Evolutionary conservation across 37 sponge, comb jelly and placozoan genomes (phyloP).

Genomic region (Crambe crambe): DNA sequence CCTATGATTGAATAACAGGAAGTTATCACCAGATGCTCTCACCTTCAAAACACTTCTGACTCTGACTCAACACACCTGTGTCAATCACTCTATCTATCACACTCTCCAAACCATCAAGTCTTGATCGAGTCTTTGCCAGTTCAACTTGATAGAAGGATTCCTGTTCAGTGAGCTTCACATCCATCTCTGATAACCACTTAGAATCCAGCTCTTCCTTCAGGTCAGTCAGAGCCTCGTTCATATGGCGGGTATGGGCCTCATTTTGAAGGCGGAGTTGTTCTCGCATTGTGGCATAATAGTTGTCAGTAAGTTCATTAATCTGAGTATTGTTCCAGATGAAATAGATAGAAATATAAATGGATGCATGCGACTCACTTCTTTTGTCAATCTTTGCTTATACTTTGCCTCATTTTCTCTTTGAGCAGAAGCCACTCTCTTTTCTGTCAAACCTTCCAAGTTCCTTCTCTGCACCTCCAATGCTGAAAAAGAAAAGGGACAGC

Average conservation of each 20-base stretch:
- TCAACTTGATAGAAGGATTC: constrained; percentile 47
- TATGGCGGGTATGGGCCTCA: constrained; percentile 37
- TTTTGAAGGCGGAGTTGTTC: constrained; percentile 63
- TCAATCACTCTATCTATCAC: constrained; percentile 66
- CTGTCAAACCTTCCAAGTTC: constrained; percentile 14
- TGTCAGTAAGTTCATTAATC: constrained; percentile 8
- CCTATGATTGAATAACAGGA: background rate
- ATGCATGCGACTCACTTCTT: constrained; percentile 10
- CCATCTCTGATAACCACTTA: constrained; percentile 30
- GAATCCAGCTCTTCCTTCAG: constrained; percentile 42
- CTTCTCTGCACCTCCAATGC: constrained; percentile 53
- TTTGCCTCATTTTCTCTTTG: constrained; percentile 19
- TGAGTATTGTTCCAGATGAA: background rate
- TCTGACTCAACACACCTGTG: constrained; percentile 23
- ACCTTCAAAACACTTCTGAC: no score
- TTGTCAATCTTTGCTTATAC: constrained; percentile 1
- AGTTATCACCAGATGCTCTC: background rate
- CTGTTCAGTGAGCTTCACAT: constrained; percentile 26
- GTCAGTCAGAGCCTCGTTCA: constrained; percentile 21
- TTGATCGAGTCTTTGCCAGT: constrained; percentile 44
- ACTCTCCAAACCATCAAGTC: constrained; percentile 66
- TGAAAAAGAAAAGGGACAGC: no score
- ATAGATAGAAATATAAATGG: no score
- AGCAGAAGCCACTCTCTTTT: constrained; percentile 2
- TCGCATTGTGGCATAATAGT: constrained; percentile 40